Evolutionary conservation across 2,113 vertebrate genomes (phyloP), one percentile per base, ranked within the genome.

Genomic region (Hyaena hyaena): DNA sequence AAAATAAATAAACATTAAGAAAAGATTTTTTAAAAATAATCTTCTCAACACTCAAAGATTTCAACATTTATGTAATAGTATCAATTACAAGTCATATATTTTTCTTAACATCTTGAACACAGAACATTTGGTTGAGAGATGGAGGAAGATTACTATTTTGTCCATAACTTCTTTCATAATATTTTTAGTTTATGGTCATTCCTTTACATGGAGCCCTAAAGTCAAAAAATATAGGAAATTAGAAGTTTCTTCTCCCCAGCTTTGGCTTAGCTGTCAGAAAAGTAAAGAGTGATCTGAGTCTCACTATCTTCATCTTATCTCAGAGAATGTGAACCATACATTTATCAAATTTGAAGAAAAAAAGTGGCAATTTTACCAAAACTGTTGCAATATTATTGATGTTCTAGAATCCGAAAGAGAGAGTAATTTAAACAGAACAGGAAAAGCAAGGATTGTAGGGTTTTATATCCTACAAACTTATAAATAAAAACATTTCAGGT

Each of bases 311-410:
- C 48, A 17, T 31, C 31, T 31, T 50, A 2, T 76, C 65, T 58
- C 48, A 86, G 28, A 92, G 23, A 74, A 45, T 92, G 84, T 65
- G 21, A 87, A n/a, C n/a, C 61, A 80, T 19, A 12, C 45, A 61
- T 58, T 55, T 82, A 66, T 85, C 28, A 93, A 50, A 90, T 73
- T 45, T 87, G 17, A 16, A 91, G 45, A 19, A 96, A 93, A 93
- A 92, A 63, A 43, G 43, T 9, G 15, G 14, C 21, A 88, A 17
- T 85, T 76, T 92, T 76, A 66, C 26, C 61, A 71, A 84, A 94
- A 94, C 14, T 33, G 1, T 58, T 58, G 16, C 24, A 79, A 74
- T 5, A 66, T n/a, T 71, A 71, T 93, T 17, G n/a, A 83, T 90
- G 63, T 2, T 82, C 1, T 43, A 63, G 53, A 89, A 73, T 61